Evolutionary conservation across 2,888 invertebrate species (phyloP).

Genomic region (Platycheirus rosarum): DNA sequence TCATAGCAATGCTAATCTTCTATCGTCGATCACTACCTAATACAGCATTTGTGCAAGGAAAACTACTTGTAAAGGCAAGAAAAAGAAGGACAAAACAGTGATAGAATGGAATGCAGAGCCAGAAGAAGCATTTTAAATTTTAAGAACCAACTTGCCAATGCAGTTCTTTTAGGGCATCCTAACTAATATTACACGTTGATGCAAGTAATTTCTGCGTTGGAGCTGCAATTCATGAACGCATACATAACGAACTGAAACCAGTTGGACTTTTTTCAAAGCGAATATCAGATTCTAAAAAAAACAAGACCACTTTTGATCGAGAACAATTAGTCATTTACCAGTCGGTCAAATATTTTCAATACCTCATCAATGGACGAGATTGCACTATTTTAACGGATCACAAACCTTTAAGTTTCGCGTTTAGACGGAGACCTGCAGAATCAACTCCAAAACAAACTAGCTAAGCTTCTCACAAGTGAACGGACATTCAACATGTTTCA

Average conservation of each 20-base stretch:
- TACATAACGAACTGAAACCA: not conserved
- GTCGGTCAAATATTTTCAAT: too few relatives aligned
- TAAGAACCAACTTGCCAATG: too few relatives aligned
- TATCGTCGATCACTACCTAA: not conserved
- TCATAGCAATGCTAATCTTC: not conserved
- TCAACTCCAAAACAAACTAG: not conserved
- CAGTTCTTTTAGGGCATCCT: too few relatives aligned
- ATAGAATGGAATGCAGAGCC: too few relatives aligned
- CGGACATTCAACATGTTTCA: not conserved
- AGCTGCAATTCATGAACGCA: too few relatives aligned
- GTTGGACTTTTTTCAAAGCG: not conserved
- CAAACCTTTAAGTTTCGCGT: not conserved
- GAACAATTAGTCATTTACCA: not conserved
- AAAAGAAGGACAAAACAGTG: not conserved
- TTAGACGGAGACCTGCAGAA: too few relatives aligned
- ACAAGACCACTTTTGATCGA: too few relatives aligned
- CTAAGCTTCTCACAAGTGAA: not conserved
- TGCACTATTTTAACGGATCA: too few relatives aligned
- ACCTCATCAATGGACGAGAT: not conserved
- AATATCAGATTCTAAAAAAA: not conserved
- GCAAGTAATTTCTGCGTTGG: too few relatives aligned
- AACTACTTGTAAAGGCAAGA: not conserved
- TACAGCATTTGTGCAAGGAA: not conserved
- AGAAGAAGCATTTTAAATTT: not conserved
- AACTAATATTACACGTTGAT: too few relatives aligned